Conservation (phyloP, 2,888 invertebrate species). For the Eremobia ochroleuca region DNA sequence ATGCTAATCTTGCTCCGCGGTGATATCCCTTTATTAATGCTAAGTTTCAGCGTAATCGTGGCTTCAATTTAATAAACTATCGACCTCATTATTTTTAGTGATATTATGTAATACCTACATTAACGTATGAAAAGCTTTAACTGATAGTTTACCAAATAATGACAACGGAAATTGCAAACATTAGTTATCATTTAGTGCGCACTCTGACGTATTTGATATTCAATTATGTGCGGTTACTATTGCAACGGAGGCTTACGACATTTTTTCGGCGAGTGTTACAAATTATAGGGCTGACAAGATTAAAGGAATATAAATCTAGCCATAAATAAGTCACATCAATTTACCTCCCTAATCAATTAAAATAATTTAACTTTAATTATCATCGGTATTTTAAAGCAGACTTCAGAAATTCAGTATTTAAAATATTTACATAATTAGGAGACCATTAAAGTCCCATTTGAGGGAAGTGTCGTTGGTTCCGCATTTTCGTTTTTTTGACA, state of each 20-base stretch:
- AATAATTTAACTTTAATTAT: background rate
- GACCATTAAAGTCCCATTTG: too few species aligned
- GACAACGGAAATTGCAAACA: background rate
- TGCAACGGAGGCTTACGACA: background rate
- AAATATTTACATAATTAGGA: too few species aligned
- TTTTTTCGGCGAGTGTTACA: background rate
- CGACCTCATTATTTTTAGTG: background rate
- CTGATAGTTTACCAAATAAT: too few species aligned
- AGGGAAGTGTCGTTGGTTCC: too few species aligned
- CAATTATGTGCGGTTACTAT: background rate
- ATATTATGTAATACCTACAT: background rate
- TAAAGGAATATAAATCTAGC: background rate
- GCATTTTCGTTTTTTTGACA: too few species aligned
- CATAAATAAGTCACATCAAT: background rate
- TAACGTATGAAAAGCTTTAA: background rate
- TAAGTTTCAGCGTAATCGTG: background rate
- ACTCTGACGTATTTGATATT: slow-evolving; percentile 1
- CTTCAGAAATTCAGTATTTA: too few species aligned
- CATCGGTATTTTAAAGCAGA: too few species aligned
- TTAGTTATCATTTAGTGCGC: slow-evolving; percentile 1
- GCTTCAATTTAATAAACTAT: background rate
- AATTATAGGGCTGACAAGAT: background rate
- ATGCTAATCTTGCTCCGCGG: slow-evolving; percentile 54
- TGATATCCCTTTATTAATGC: slow-evolving; percentile 14
- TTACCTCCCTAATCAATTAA: background rate